Conservation (phyloP, 2,888 invertebrate species). For the Phyllotreta cruciferae region DNA sequence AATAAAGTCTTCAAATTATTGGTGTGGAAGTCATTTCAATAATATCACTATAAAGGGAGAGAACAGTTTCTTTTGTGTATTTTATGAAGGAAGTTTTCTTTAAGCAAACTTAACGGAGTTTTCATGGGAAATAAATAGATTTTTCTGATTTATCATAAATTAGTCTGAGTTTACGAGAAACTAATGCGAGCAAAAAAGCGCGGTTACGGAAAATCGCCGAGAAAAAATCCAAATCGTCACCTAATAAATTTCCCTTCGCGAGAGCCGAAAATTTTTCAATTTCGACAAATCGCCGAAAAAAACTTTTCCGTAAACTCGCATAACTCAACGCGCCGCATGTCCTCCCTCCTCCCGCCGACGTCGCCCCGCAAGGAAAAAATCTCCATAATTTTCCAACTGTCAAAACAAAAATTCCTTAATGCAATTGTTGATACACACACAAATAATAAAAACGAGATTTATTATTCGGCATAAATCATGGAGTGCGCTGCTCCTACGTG, state of each 20-base stretch:
- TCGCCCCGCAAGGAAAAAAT: conserved; percentile 17
- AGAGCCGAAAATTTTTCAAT: conserved; percentile 18
- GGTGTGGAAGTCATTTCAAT: too few species aligned
- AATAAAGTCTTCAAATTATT: too few species aligned
- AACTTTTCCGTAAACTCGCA: conserved; percentile 17
- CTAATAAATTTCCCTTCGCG: conserved; percentile 6
- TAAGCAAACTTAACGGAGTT: too few species aligned
- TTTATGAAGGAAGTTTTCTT: too few species aligned
- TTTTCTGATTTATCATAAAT: too few species aligned
- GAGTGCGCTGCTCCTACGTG: conserved; percentile 33
- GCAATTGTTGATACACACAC: conserved; percentile 39
- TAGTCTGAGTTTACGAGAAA: too few species aligned
- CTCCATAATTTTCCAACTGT: conserved; percentile 31
- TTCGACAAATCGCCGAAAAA: conserved; percentile 12
- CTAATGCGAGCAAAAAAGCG: too few species aligned
- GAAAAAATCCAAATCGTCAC: too few species aligned
- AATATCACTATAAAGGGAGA: too few species aligned
- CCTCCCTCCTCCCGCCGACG: not conserved
- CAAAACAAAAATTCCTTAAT: conserved; percentile 34
- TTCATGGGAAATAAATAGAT: too few species aligned
- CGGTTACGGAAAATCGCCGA: too few species aligned
- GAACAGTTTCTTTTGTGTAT: too few species aligned
- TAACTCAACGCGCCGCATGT: conserved; percentile 15
- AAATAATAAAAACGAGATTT: conserved; percentile 37
- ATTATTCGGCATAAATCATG: conserved; percentile 39